These are phyloP conservation scores for Mormyrus proboscirostris DNA, from an alignment of 2,797 vertebrate genomes.

Conservation along the genomic window DNA sequence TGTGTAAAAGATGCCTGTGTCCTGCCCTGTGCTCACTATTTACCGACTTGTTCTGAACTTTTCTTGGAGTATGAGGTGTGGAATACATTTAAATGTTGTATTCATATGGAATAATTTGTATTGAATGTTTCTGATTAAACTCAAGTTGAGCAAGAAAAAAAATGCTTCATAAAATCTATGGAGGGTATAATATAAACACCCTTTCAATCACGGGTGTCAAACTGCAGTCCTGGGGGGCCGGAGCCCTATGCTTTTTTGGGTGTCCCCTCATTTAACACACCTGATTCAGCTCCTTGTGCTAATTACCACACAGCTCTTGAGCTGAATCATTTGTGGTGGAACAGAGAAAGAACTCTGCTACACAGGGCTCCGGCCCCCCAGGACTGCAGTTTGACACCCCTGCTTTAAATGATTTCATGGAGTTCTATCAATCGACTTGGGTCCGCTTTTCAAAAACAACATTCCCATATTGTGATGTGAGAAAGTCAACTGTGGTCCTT, in stretches of 20 bases:
- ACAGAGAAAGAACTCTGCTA: neutral
- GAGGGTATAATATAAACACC: neutral
- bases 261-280: neutral
- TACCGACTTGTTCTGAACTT: neutral
- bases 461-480: neutral
- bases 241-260: neutral
- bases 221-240: neutral
- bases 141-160: neutral
- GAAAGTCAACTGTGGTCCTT: neutral
- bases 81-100: neutral
- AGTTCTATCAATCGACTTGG: neutral
- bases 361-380: neutral
- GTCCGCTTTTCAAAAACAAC: neutral
- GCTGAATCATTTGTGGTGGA: neutral
- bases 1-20: neutral
- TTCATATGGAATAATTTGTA: neutral
- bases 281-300: neutral
- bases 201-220: neutral
- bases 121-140: neutral
- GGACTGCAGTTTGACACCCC: no score
- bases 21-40: slow-evolving; percentile 3
- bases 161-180: neutral
- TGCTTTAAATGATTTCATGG: neutral
- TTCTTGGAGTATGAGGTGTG: neutral
- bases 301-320: neutral